Base-by-base conservation (phyloP, 2,113 vertebrate species). In the Nerophis lumbriciformis region DNA sequence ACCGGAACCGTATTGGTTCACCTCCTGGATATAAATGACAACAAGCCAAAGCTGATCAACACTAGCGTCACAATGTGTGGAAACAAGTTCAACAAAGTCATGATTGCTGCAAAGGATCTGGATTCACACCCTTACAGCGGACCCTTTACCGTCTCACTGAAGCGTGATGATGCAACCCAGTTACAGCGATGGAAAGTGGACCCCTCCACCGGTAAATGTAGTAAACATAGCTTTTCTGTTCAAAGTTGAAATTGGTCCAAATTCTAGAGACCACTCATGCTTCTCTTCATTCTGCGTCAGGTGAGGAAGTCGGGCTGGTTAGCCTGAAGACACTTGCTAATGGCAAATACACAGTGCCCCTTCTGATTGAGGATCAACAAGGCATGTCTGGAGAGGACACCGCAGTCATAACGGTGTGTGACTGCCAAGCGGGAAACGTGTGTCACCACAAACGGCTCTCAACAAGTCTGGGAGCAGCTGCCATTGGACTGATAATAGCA, bases 321-420 rank as follows among this genome's bases (percentile, higher is more conserved):
- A 87, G 82, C 68, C 35, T 61, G 52, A 82, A 52, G 66, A 48
- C 8, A 4, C 89, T 94, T 49, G 61, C 83, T 0, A 80, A 58
- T 1, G 91, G 88, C 4, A 87, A 84, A 47, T 92, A 92, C 74
- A 68, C 65, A 0, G 72, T 94, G 53, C 90, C 88, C 0, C 8
- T 94, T 51, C 15, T 61, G 15, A 85, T 93, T 28, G 56, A 66
- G 36, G 94, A 95, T 60, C 86, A 86, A 9, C 93, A 92, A 72
- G 87, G 86, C 4, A 1, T 65, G 10, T 48, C 0, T 1, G 66
- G 16, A 36, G 19, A 38, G 19, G 75, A 89, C 3, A 77, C 36
- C 0, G 16, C 92, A 5, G 6, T 66, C 0, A 61, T 93, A 35
- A 59, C 45, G 2, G 48, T 94, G 58, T 94, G 93, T 51, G 66